Evolutionary conservation across 2,113 vertebrate genomes (phyloP).

Genomic region (Tenebrosternarchus preto): DNA sequence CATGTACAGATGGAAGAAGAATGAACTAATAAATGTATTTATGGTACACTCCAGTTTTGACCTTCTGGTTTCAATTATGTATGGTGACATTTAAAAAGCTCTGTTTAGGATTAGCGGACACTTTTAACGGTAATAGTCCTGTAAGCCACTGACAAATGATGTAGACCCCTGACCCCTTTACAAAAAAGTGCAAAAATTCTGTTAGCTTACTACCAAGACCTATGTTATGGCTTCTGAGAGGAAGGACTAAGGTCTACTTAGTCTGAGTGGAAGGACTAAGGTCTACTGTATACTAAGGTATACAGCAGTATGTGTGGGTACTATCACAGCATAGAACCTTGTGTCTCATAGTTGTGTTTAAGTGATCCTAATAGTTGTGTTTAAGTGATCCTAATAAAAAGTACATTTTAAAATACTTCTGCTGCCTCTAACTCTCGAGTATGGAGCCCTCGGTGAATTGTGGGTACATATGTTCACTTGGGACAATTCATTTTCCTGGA

Average conservation of each 20-base stretch:
- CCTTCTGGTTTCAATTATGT: conserved; percentile 36
- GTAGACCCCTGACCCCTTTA: conserved; percentile 26
- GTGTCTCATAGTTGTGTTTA: conserved; percentile 61
- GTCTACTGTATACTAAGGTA: conserved; percentile 67
- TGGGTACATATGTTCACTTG: conserved; percentile 78
- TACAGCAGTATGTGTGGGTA: conserved; percentile 68
- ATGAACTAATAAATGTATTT: conserved; percentile 41
- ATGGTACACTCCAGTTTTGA: not conserved
- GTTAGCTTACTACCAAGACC: conserved; percentile 37
- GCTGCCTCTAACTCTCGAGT: conserved; percentile 51
- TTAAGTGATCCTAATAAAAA: conserved; percentile 75
- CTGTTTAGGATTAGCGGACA: conserved; percentile 33
- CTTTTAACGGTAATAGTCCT: conserved; percentile 12
- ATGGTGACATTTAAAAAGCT: conserved; percentile 38
- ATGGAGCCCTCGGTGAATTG: conserved; percentile 71
- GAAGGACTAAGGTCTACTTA: conserved; percentile 60
- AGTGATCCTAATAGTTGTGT: conserved; percentile 72
- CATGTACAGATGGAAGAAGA: not conserved
- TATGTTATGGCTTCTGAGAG: conserved; percentile 37
- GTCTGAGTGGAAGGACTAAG: conserved; percentile 35
- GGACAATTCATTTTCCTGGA: conserved; percentile 69
- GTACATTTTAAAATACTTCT: conserved; percentile 64
- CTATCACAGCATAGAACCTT: conserved; percentile 67
- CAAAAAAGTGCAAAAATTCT: conserved; percentile 53
- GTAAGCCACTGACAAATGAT: conserved; percentile 43